phyloP scores from a whole-genome alignment of 2,113 vertebrate genomes.

The Bettongia penicillata region DNA sequence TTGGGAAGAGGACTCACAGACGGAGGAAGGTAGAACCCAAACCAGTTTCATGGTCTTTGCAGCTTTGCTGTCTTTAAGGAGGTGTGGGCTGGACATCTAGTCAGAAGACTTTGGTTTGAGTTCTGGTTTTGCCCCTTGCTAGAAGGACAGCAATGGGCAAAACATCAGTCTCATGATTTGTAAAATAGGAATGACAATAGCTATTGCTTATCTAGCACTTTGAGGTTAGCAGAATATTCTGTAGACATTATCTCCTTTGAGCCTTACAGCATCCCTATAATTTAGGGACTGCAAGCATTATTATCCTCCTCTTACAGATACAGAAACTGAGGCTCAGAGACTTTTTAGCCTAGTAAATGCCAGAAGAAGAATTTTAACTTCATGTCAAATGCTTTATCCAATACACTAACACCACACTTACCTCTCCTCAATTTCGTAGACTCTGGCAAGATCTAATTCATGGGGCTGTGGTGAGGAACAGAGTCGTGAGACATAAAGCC shows the following conservation, averaged over 20 bases:
- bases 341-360: neutral
- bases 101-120: neutral
- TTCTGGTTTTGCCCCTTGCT: neutral
- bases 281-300: neutral
- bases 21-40: neutral
- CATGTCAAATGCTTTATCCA: neutral
- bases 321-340: neutral
- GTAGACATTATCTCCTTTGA: neutral
- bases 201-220: neutral
- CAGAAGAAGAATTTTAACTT: neutral
- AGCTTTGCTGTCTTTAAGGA: neutral
- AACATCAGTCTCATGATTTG: neutral
- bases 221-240: neutral
- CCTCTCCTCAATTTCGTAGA: neutral
- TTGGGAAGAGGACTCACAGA: neutral
- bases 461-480: neutral
- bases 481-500: neutral
- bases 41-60: neutral
- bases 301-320: neutral
- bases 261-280: neutral
- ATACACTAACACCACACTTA: neutral
- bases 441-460: neutral
- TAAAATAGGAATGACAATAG: neutral
- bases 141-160: neutral
- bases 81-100: neutral